Percentiles rank a stretch among this genome's conserved stretches.
phyloP scores from a whole-genome alignment of 1,140 invertebrate species.

The Proctacanthus coquilletti region DNA sequence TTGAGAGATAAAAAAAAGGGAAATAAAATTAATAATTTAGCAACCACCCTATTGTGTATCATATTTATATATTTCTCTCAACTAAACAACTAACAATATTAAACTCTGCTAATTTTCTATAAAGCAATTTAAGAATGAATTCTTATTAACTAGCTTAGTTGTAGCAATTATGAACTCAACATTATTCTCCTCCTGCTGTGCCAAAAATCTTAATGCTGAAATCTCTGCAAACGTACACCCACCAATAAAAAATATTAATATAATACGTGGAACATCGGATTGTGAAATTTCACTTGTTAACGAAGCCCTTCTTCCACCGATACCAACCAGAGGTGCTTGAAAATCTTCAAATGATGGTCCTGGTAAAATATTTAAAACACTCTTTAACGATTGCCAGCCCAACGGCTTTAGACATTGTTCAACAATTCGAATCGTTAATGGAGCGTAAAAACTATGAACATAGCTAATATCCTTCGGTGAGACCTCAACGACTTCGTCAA shows the following conservation, averaged over 20 bases:
- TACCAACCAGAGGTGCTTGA: conserved; percentile 35
- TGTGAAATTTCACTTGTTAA: conserved; percentile 47
- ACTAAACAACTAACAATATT: too few species aligned
- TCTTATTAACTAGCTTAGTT: conserved; percentile 86
- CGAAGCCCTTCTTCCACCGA: conserved; percentile 34
- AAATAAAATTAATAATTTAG: too few species aligned
- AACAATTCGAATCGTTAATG: conserved; percentile 74
- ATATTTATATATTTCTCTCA: too few species aligned
- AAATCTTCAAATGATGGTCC: conserved; percentile 42
- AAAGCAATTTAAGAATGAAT: conserved; percentile 48
- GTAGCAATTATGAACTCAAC: conserved; percentile 86
- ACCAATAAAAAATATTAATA: conserved; percentile 91
- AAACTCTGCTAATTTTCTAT: too few species aligned
- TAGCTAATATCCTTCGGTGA: conserved; percentile 82
- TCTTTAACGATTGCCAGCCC: conserved; percentile 41
- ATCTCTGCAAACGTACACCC: conserved; percentile 94
- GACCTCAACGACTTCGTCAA: conserved; percentile 74
- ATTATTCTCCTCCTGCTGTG: conserved; percentile 81
- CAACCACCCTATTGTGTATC: too few species aligned
- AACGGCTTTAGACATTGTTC: conserved; percentile 65
- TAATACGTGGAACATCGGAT: conserved; percentile 54
- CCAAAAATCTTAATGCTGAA: conserved; percentile 78
- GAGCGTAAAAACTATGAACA: conserved; percentile 87
- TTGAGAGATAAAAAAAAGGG: too few species aligned
- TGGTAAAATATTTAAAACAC: conserved; percentile 42